A percentile compares a stretch with the other conserved stretches of the same genome.
phyloP scores from a whole-genome alignment of 1,140 invertebrate species.

The Sarcophaga bullata region DNA sequence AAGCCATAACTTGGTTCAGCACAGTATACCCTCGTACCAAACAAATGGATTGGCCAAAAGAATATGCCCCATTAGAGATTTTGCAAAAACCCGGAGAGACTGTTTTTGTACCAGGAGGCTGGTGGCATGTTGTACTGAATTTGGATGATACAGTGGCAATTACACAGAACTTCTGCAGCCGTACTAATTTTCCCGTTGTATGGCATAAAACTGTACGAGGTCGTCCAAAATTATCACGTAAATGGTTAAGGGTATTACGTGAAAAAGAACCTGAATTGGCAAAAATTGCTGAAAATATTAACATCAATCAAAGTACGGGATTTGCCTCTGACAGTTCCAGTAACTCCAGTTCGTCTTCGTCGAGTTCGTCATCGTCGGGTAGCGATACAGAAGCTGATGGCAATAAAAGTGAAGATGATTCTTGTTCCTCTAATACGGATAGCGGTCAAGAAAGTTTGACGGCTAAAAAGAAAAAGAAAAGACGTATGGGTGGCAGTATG shows the following conservation, averaged over 20 bases:
- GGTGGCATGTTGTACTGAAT: slow-evolving; percentile 99
- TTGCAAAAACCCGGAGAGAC: slow-evolving; percentile 97
- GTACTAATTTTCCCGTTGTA: slow-evolving; percentile 95
- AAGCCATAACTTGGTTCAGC: slow-evolving; percentile 98
- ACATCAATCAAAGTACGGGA: slow-evolving; percentile 86
- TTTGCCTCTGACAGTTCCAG: slow-evolving; percentile 95
- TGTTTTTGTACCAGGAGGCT: slow-evolving; percentile 97
- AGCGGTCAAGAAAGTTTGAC: slow-evolving; percentile 89
- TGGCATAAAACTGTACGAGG: slow-evolving; percentile 99
- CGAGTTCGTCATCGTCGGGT: slow-evolving; percentile 72
- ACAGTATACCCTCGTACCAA: slow-evolving; percentile 96
- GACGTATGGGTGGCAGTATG: slow-evolving; percentile 66
- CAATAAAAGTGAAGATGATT: slow-evolving; percentile 43
- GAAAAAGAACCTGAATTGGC: slow-evolving; percentile 85
- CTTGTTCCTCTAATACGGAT: slow-evolving; percentile 69
- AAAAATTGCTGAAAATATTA: slow-evolving; percentile 84
- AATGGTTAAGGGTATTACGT: slow-evolving; percentile 80
- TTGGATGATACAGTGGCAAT: slow-evolving; percentile 95
- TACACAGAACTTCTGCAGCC: slow-evolving; percentile 97
- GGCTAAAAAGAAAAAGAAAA: slow-evolving; percentile 87
- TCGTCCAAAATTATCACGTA: slow-evolving; percentile 91
- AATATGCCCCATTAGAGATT: slow-evolving; percentile 94
- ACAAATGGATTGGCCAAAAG: slow-evolving; percentile 86
- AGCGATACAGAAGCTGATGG: slow-evolving; percentile 69
- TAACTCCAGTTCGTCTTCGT: slow-evolving; percentile 87